A percentile compares a stretch with the other conserved stretches of the same genome.
Evolutionary conservation across 2,113 vertebrate genomes (phyloP).

Genomic region (Pluvialis apricaria): DNA sequence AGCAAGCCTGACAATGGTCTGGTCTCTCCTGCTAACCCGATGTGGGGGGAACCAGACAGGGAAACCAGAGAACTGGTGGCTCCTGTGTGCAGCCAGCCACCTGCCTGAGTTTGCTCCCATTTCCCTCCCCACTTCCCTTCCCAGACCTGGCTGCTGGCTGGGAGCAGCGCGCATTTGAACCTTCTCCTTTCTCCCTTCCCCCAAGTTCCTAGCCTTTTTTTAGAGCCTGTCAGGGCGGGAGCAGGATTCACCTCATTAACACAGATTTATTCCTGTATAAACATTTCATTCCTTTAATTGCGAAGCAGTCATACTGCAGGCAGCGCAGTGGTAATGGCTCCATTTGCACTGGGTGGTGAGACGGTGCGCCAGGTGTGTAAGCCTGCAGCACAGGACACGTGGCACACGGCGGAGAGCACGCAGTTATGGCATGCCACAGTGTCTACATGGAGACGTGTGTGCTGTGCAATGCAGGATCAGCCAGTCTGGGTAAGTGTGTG

Average conservation of each 20-base stretch:
- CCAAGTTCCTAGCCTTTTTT: background rate
- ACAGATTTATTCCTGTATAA: conserved; percentile 45
- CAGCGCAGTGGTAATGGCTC: background rate
- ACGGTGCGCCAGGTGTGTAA: background rate
- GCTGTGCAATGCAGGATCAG: background rate
- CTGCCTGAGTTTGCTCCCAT: background rate
- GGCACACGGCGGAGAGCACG: background rate
- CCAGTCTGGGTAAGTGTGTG: fast-evolving
- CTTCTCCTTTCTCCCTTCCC: background rate
- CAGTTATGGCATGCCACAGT: fast-evolving
- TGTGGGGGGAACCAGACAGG: background rate
- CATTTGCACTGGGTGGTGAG: background rate
- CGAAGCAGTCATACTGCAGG: conserved; percentile 16
- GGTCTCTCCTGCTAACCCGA: background rate
- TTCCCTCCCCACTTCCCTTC: background rate
- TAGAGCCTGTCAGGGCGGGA: background rate
- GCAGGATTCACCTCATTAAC: conserved; percentile 9
- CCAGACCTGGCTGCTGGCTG: background rate
- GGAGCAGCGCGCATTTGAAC: fast-evolving
- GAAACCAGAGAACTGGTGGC: background rate
- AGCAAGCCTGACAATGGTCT: background rate
- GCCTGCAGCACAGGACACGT: background rate
- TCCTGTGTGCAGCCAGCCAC: background rate
- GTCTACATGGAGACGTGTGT: fast-evolving
- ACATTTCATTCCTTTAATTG: conserved; percentile 52